Evolutionary conservation across 2,888 invertebrate genomes (phyloP), one percentile per base, ranked within the genome.

Genomic region (Drosophila pseudotakahashii): DNA sequence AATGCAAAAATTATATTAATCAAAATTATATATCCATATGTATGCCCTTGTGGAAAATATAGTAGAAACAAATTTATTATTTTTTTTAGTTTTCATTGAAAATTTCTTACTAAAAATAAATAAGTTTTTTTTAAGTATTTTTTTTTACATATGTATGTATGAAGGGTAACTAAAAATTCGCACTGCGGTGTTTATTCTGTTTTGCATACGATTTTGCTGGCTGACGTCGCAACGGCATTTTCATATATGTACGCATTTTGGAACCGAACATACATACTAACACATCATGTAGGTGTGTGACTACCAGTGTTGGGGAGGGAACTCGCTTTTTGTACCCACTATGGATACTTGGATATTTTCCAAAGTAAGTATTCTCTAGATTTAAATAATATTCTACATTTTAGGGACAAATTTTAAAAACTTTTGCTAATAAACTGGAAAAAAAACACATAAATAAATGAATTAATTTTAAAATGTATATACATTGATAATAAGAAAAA

Each of bases 151-250:
- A 26, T 6, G 6, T 26, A 26, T 19, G 5, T 26, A 6, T 23
- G 7, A 30, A 45, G 26, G 45, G 30, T 45, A n/a, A n/a, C 45
- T 0, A 10, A 45, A 45, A 26, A 45, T 45, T 45, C 14, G 45
- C 26, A 45, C n/a, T n/a, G 10, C 3, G 9, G n/a, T 30, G 9
- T 26, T 10, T 23, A 45, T 14, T 47, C 10, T 6, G 30, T 16
- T 47, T 32, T 32, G 30, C 32, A 32, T 32, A 45, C 14, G 30
- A 32, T 47, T 47, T 45, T n/a, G 45, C 26, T 45, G 32, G 47
- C 47, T 47, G 47, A 47, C 47, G 47, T 47, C 30, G 47, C 14
- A 30, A 14, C 47, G 47, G 14, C 26, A 45, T 47, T 14, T 47
- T 30, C 30, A 47, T 14, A 14, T 47, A 26, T 14, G 30, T 47